Evolutionary conservation across 2,888 invertebrate genomes (phyloP).

Genomic region (Beris chalybata): DNA sequence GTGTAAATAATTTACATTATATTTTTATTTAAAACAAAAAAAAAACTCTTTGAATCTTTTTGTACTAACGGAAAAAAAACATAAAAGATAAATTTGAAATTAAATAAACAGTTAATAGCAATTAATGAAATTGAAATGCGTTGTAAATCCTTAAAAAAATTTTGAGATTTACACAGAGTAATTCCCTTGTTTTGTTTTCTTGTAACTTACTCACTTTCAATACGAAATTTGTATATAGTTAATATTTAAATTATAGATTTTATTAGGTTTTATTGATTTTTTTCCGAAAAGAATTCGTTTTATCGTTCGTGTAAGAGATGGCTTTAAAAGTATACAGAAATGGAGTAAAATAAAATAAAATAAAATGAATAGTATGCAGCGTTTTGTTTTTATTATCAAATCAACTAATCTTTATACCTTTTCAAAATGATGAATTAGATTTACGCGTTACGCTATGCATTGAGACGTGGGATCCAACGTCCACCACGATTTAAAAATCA

Average conservation of each 20-base stretch:
- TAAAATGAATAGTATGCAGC: neutral
- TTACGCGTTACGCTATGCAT: too few species aligned
- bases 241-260: neutral
- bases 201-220: neutral
- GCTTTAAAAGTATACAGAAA: conserved; percentile 5
- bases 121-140: too few species aligned
- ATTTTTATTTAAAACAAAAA: conserved; percentile 1
- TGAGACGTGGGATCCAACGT: too few species aligned
- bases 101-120: too few species aligned
- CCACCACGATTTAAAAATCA: too few species aligned
- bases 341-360: neutral
- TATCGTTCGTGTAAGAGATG: neutral
- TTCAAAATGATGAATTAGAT: too few species aligned
- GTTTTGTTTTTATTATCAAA: neutral
- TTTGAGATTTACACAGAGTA: too few species aligned
- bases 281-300: neutral
- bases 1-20: neutral
- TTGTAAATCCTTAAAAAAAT: too few species aligned
- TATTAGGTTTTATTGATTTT: neutral
- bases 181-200: neutral
- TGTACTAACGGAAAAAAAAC: too few species aligned
- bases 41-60: too few species aligned
- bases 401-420: neutral
- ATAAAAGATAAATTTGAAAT: too few species aligned
- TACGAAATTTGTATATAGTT: neutral